These are phyloP conservation scores for Dicycla oo DNA, from an alignment of 2,888 invertebrate species.

Conservation along the genomic window DNA sequence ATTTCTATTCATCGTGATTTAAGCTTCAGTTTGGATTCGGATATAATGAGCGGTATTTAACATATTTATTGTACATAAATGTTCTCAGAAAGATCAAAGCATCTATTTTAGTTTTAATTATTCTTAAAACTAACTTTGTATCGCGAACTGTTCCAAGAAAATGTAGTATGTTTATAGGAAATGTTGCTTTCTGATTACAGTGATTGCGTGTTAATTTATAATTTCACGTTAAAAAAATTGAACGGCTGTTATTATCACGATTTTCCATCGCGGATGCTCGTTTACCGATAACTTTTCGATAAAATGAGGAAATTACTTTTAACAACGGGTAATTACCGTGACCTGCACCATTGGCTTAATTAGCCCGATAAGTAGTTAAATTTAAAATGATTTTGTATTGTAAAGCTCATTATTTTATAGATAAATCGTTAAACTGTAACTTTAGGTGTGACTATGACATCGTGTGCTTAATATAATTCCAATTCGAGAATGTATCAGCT, in stretches of 20 bases:
- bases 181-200: slow-evolving; percentile 8
- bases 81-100: slow-evolving; percentile 33
- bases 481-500: slow-evolving; percentile 28
- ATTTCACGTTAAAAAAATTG: slow-evolving; percentile 18
- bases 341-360: slow-evolving; percentile 44
- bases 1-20: slow-evolving; percentile 4
- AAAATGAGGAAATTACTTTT: slow-evolving; percentile 59
- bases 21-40: not conserved
- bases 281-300: slow-evolving; percentile 48
- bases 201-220: slow-evolving; percentile 49
- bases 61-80: slow-evolving; percentile 17
- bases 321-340: slow-evolving; percentile 52
- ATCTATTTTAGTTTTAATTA: slow-evolving; percentile 42
- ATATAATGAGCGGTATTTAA: slow-evolving; percentile 10
- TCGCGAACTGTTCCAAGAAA: slow-evolving; percentile 16
- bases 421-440: not conserved
- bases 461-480: slow-evolving; percentile 4
- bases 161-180: not conserved
- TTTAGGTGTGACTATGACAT: slow-evolving; percentile 7
- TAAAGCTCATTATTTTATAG: slow-evolving; percentile 5
- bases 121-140: slow-evolving; percentile 12
- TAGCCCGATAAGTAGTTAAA: slow-evolving; percentile 44
- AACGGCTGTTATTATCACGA: slow-evolving; percentile 32
- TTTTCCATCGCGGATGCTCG: slow-evolving; percentile 44
- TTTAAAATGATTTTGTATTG: slow-evolving; percentile 31